Conservation (phyloP, 2,888 invertebrate genomes). For the Ceriagrion tenellum region DNA sequence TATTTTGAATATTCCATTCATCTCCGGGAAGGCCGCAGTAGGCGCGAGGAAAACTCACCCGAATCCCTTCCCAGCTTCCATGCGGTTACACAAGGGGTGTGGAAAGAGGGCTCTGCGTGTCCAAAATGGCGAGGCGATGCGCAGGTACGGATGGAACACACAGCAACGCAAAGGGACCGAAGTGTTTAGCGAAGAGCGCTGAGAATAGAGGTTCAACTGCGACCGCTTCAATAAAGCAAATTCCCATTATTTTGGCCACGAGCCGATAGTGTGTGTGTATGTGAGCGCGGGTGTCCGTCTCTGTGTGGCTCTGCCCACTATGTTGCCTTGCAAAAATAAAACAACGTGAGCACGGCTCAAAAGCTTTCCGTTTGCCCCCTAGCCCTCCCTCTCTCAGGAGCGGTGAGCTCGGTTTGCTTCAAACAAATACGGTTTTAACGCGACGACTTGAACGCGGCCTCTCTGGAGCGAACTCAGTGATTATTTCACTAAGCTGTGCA, state of each 20-base stretch:
- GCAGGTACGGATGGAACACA: background rate
- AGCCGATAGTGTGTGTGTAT: background rate
- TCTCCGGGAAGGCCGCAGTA: background rate
- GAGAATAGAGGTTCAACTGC: background rate
- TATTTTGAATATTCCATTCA: no score
- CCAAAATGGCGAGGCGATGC: background rate
- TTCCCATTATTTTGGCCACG: slow-evolving; percentile 41
- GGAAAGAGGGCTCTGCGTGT: background rate
- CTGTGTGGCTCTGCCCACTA: background rate
- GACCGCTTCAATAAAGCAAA: slow-evolving; percentile 7
- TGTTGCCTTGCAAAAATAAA: background rate
- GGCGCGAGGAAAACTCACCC: background rate
- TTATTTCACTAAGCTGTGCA: slow-evolving; percentile 12
- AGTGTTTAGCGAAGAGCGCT: background rate
- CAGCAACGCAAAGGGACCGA: background rate
- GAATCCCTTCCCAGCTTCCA: background rate
- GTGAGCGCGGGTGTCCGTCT: no score
- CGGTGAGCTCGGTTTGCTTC: background rate
- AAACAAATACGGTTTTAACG: background rate
- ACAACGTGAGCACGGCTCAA: slow-evolving; percentile 8
- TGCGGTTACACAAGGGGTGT: background rate
- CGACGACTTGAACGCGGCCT: background rate
- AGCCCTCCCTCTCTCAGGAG: background rate
- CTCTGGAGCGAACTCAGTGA: background rate
- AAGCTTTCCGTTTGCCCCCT: background rate